Evolutionary conservation across 2,888 invertebrate species (phyloP).

Genomic region (Cephus runcator): DNA sequence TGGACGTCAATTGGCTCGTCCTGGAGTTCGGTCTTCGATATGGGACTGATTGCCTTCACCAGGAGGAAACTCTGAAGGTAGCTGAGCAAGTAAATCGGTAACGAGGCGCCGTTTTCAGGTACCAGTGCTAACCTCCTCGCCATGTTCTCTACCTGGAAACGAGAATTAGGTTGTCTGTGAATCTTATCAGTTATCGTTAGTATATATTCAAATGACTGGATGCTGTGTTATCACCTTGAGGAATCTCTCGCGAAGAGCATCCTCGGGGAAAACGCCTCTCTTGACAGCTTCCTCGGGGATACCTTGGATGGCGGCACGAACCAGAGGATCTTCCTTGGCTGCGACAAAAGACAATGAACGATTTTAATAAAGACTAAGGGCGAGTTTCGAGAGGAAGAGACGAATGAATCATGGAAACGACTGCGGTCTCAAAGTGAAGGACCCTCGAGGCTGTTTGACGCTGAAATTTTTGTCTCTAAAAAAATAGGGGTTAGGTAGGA

Average conservation of each 20-base stretch:
- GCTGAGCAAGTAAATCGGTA: conserved; percentile 86
- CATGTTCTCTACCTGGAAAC: conserved; percentile 75
- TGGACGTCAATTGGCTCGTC: conserved; percentile 79
- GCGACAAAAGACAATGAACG: conserved; percentile 30
- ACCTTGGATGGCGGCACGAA: conserved; percentile 79
- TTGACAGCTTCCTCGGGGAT: conserved; percentile 82
- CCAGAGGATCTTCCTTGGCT: conserved; percentile 83
- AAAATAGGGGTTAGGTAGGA: too few relatives aligned
- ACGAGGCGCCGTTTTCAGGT: conserved; percentile 86
- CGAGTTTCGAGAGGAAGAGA: not conserved
- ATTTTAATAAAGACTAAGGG: not conserved
- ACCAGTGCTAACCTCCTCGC: conserved; percentile 88
- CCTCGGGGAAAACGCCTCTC: conserved; percentile 90
- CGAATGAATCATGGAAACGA: not conserved
- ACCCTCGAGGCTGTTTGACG: too few relatives aligned
- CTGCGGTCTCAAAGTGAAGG: not conserved
- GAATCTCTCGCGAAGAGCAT: conserved; percentile 86
- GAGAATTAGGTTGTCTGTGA: conserved; percentile 12
- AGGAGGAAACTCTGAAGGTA: conserved; percentile 90
- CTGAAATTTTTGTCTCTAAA: too few relatives aligned
- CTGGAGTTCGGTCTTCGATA: conserved; percentile 78
- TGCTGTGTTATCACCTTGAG: conserved; percentile 67
- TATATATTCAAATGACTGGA: conserved; percentile 19
- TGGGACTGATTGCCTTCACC: conserved; percentile 74
- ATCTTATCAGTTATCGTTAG: conserved; percentile 7